Percentiles rank a stretch among this genome's conserved stretches.
phyloP scores from a whole-genome alignment of 2,888 invertebrate species.

The Ophonus ardosiacus region DNA sequence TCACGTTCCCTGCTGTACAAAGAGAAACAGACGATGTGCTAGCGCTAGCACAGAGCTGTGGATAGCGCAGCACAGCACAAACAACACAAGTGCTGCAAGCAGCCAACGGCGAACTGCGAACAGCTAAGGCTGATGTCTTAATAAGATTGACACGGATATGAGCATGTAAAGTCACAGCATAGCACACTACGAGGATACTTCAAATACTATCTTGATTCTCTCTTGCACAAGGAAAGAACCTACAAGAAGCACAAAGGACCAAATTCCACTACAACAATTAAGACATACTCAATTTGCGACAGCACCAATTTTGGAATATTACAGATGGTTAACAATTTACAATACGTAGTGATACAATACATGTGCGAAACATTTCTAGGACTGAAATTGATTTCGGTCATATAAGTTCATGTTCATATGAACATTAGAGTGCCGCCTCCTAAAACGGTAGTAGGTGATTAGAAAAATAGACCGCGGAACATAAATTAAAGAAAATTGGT shows the following conservation, averaged over 20 bases:
- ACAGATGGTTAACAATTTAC: no score
- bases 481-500: no score
- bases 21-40: background rate
- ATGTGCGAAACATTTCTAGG: no score
- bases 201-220: slow-evolving; percentile 46
- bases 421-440: no score
- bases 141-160: slow-evolving; percentile 49
- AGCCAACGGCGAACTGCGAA: slow-evolving; percentile 1
- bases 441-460: no score
- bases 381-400: no score
- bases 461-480: no score
- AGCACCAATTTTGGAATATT: no score
- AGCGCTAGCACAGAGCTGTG: background rate
- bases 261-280: no score
- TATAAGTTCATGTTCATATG: no score
- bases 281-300: no score
- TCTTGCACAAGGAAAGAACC: background rate
- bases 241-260: background rate
- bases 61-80: slow-evolving; percentile 21
- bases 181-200: slow-evolving; percentile 17
- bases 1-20: background rate
- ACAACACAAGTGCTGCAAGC: background rate
- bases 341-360: no score
- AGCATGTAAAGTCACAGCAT: slow-evolving; percentile 45
- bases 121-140: slow-evolving; percentile 37